Conservation (phyloP, 2,888 invertebrate genomes). For the Sesamia inferens region DNA sequence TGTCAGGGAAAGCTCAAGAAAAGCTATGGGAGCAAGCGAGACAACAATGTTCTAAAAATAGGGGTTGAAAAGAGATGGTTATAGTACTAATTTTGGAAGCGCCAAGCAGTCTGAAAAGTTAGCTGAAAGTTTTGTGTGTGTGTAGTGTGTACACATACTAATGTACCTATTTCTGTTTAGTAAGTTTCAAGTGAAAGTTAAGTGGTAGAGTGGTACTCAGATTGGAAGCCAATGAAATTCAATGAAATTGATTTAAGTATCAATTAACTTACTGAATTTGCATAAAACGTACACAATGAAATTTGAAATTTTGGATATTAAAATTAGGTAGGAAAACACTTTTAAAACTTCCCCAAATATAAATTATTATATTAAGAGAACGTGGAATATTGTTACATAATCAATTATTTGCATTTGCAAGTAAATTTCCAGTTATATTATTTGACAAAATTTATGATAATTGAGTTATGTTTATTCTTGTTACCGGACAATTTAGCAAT, state of each 20-base stretch:
- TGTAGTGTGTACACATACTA: slow-evolving; percentile 69
- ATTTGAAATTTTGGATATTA: not conserved
- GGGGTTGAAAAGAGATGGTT: slow-evolving; percentile 77
- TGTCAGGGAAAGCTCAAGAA: slow-evolving; percentile 81
- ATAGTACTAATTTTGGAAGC: slow-evolving; percentile 83
- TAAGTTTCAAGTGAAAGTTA: slow-evolving; percentile 63
- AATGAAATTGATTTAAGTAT: slow-evolving; percentile 29
- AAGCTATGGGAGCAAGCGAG: slow-evolving; percentile 78
- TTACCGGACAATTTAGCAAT: not conserved
- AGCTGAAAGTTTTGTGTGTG: slow-evolving; percentile 58
- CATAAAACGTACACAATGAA: not conserved
- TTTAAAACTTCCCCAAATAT: not conserved
- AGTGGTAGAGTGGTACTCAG: slow-evolving; percentile 40
- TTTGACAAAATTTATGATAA: not conserved
- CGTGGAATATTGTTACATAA: too few relatives aligned
- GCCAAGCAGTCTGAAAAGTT: slow-evolving; percentile 89
- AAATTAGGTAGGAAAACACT: not conserved
- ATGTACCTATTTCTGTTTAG: slow-evolving; percentile 47
- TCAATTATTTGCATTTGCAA: not conserved
- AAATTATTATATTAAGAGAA: not conserved
- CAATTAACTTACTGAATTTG: slow-evolving; percentile 30
- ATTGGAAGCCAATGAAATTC: slow-evolving; percentile 39
- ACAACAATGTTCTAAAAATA: slow-evolving; percentile 77
- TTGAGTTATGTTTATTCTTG: not conserved
- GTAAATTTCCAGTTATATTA: not conserved